Evolutionary conservation across 2,113 vertebrate species (phyloP), one percentile per base, ranked within the genome.

Genomic region (Nothocercus julius): DNA sequence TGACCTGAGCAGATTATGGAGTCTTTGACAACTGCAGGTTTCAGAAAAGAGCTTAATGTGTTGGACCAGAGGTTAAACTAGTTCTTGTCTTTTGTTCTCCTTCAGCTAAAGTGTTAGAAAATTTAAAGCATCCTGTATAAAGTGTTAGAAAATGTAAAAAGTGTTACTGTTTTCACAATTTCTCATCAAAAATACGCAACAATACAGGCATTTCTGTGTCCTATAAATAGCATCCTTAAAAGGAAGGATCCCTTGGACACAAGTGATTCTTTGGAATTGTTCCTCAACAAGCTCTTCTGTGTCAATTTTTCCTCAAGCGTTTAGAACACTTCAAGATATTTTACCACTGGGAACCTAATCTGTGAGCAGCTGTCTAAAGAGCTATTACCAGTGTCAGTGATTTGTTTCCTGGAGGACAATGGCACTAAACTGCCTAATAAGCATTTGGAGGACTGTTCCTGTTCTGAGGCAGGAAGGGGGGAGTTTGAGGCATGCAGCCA

Each of bases 371-470:
- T 83, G 20, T 83, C 76, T 79, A 61, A 67, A 90, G 66, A 95
- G 30, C 54, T 76, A 27, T 94, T 92, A 61, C 9, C 12, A 44
- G 53, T 3, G 2, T 7, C 77, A 18, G 64, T 40, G n/a, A 76
- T 59, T 85, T 70, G 5, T 59, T 83, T 87, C 76, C 70, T 82
- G 74, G 40, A 93, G 27, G 79, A 85, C 90, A 80, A 85, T 74
- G 76, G 16, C 72, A 54, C 24, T 77, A 34, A 12, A 20, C 13
- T 66, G 20, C 40, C 44, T 85, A 90, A 90, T 70, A 61, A 94
- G 62, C 25, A 36, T 44, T 74, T 70, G 40, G n/a, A 88, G 78
- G 8, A 93, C 40, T 19, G 18, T 17, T 30, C 27, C 20, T 13
- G 13, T 79, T 82, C 85, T 54, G 30, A 82, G 42, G 36, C 15